Evolutionary conservation across 1,140 invertebrate genomes (phyloP).

Genomic region (Monomorium pharaonis): DNA sequence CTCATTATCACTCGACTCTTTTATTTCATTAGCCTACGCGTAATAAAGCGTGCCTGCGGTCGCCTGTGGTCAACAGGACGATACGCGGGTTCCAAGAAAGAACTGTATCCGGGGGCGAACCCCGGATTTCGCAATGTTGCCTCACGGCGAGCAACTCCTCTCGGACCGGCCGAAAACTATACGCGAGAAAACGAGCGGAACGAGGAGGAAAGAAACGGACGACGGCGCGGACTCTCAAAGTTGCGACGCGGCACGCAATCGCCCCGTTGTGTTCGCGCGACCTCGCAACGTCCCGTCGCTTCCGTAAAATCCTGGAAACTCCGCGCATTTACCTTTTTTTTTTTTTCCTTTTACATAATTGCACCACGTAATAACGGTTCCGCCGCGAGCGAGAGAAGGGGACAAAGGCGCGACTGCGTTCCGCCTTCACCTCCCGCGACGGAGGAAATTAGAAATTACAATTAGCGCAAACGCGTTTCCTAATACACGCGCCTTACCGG

Average conservation of each 20-base stretch:
- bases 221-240: background rate
- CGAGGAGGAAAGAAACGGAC: background rate
- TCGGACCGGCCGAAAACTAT: slow-evolving; percentile 30
- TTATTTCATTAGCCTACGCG: background rate
- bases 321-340: background rate
- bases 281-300: background rate
- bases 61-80: background rate
- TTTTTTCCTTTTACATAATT: slow-evolving; percentile 6
- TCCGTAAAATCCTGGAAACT: slow-evolving; percentile 41
- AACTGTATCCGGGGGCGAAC: background rate
- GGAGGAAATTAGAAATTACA: slow-evolving; percentile 65
- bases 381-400: background rate
- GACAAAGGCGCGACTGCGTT: background rate
- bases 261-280: background rate
- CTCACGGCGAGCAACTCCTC: background rate
- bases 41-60: background rate
- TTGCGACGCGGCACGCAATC: slow-evolving; percentile 54
- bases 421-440: background rate
- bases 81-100: slow-evolving; percentile 21
- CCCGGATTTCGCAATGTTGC: slow-evolving; percentile 30
- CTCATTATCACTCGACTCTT: background rate
- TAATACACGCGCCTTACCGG: slow-evolving; percentile 51
- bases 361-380: slow-evolving; percentile 37
- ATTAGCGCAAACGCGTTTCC: slow-evolving; percentile 61
- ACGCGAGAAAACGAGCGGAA: background rate